phyloP scores from a whole-genome alignment of 2,888 invertebrate genomes.

The Andrena bucephala region DNA sequence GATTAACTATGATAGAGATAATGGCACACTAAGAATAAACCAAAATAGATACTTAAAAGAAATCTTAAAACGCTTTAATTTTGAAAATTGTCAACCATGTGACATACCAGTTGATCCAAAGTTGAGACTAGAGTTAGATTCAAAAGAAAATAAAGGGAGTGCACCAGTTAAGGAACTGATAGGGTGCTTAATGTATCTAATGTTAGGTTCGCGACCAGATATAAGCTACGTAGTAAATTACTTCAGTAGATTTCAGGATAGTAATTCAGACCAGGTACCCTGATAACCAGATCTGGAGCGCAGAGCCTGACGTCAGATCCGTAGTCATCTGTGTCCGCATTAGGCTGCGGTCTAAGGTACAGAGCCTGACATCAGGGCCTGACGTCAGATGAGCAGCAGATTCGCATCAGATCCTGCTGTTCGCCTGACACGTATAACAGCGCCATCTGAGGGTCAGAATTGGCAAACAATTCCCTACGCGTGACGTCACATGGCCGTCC shows the following conservation, averaged over 20 bases:
- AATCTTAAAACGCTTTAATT: background rate
- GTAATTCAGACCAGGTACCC: background rate
- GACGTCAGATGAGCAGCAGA: no score
- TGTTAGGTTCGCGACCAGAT: background rate
- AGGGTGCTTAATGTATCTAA: slow-evolving; percentile 5
- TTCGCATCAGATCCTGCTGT: no score
- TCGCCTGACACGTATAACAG: no score
- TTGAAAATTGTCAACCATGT: background rate
- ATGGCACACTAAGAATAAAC: background rate
- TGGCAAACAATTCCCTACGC: no score
- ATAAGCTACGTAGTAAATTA: background rate
- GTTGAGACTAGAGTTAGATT: background rate
- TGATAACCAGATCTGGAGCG: no score
- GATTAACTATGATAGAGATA: background rate
- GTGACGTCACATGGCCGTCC: no score
- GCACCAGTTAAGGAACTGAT: background rate
- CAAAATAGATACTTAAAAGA: background rate
- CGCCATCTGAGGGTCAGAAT: no score
- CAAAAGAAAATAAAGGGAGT: background rate
- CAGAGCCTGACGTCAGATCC: no score
- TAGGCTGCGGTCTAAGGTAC: no score
- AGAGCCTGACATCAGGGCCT: no score
- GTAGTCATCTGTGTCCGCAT: no score
- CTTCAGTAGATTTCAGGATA: background rate
- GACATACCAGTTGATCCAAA: background rate